Conservation (phyloP, 2,888 invertebrate species). For the Chloromyia formosa region DNA sequence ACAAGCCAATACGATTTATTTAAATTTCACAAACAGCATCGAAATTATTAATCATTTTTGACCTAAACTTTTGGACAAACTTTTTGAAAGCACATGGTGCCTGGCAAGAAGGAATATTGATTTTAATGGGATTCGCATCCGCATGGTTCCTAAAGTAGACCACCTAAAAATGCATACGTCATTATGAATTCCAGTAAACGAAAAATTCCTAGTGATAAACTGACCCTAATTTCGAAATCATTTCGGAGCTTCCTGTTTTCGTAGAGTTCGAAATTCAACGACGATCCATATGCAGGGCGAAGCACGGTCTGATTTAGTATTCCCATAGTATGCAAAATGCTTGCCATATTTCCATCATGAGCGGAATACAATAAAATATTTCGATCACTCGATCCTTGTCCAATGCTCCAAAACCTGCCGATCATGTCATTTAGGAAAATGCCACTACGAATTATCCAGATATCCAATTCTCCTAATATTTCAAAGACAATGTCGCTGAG, state of each 20-base stretch:
- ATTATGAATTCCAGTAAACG: background rate
- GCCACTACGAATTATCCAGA: constrained; percentile 75
- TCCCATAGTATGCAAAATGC: constrained; percentile 74
- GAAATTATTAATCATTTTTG: background rate
- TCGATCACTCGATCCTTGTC: constrained; percentile 56
- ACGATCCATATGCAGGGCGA: constrained; percentile 77
- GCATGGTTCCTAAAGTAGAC: background rate
- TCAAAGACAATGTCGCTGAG: background rate
- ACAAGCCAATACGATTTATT: too few species aligned
- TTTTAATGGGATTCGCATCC: background rate
- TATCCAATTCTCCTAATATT: constrained; percentile 66
- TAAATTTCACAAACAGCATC: background rate
- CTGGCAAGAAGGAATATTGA: background rate
- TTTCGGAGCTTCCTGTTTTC: constrained; percentile 54
- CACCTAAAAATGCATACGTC: background rate
- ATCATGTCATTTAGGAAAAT: constrained; percentile 73
- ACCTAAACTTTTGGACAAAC: background rate
- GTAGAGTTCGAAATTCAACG: constrained; percentile 74
- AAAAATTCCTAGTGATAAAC: too few species aligned
- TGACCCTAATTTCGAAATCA: background rate
- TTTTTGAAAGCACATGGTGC: background rate
- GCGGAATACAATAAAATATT: constrained; percentile 73
- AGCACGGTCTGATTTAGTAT: constrained; percentile 65
- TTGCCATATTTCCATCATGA: constrained; percentile 80
- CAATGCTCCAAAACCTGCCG: constrained; percentile 60